These are phyloP conservation scores for Vanessa tameamea DNA, from an alignment of 1,140 invertebrate genomes.

Conservation along the genomic window DNA sequence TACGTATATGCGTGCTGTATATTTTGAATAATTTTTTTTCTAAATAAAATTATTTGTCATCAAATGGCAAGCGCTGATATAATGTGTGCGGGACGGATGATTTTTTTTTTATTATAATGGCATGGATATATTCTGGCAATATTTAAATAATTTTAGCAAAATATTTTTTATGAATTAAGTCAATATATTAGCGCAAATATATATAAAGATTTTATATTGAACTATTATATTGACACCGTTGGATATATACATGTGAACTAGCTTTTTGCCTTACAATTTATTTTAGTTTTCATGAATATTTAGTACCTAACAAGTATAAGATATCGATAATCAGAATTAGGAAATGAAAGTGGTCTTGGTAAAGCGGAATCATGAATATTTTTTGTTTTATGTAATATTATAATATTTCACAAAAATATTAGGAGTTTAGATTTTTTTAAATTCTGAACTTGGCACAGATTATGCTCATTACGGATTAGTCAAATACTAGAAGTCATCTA, in stretches of 20 bases:
- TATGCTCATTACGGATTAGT: background rate
- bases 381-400: background rate
- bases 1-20: constrained; percentile 24
- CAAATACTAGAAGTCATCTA: background rate
- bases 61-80: constrained; percentile 34
- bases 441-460: background rate
- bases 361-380: background rate
- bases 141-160: constrained; percentile 26
- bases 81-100: constrained; percentile 39
- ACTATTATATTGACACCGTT: no score
- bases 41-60: constrained; percentile 45
- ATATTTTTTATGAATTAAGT: constrained; percentile 10
- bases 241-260: background rate
- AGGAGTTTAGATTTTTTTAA: background rate
- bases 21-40: constrained; percentile 20
- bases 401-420: background rate
- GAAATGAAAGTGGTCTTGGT: background rate
- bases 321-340: background rate
- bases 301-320: background rate
- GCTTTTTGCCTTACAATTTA: background rate
- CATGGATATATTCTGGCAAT: constrained; percentile 17
- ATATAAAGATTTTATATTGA: background rate
- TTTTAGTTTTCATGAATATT: background rate
- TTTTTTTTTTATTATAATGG: constrained; percentile 23
- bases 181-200: background rate